Evolutionary conservation across 1,140 invertebrate species (phyloP), one percentile per base, ranked within the genome.

Genomic region (Ceratosolen fusciceps): DNA sequence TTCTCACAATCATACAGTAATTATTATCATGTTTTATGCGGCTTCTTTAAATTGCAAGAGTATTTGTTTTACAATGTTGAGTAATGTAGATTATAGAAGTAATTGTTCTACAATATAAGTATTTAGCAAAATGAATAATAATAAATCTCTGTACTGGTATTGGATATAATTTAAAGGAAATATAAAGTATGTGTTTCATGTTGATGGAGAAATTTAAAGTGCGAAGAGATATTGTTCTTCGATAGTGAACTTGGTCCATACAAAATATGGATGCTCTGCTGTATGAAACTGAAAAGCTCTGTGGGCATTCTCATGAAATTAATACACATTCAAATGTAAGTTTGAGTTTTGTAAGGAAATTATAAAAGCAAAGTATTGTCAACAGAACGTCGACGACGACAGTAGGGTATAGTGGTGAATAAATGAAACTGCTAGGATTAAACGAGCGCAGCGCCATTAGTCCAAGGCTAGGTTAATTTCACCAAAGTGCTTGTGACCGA

Each of bases 391-490:
- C 34, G 31, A 65, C 16, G 24, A 24, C 54, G 60, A 37, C 31
- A 37, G 14, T 37, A 2, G 16, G 37, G 16, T 31, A 34, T 34
- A 65, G 60, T 37, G 31, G 34, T 65, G 16, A 65, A 65, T 12
- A 65, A 65, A n/a, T 26, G 34, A 65, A 65, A 65, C 31, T 62
- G 26, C 26, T 65, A 65, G 37, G 31, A 65, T 65, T 16, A 62
- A 62, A 62, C 14, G 31, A 65, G 60, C 5, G 31, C 7, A 65
- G 21, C 31, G 60, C 31, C 31, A 65, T 65, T 65, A 37, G 16
- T 8, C 60, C 31, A 65, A 65, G 31, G 34, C 60, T 37, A 65
- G 60, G 60, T 65, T 65, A 65, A 65, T 65, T 34, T 60, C 34
- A 34, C 26, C 31, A 34, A 10, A 34, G 14, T 34, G 14, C 60